Evolutionary conservation across 2,888 invertebrate genomes (phyloP), one percentile per base, ranked within the genome.

Genomic region (Troilus luridus): DNA sequence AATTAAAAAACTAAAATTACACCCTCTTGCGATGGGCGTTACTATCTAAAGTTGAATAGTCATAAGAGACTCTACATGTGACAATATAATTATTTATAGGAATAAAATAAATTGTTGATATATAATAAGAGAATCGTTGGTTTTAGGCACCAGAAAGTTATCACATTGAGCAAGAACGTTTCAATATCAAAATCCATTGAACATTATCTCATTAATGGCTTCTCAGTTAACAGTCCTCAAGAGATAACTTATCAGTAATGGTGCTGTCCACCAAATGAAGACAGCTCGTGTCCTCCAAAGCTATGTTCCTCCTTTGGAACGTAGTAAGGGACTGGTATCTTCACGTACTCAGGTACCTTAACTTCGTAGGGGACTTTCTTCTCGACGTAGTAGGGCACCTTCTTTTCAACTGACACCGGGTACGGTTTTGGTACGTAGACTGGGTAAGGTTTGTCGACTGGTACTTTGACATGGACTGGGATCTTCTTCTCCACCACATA

Each of bases 341-440:
- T 91, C 8, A 91, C 88, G 56, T 72, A 91, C 58, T 88, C 77
- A 6, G 77, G 88, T 9, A 77, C 88, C n/a, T 91, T 88, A 5
- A 88, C 88, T 58, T 59, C 62, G 7, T 89, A 88, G 24, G 91
- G 91, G 56, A 90, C 81, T 64, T 91, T 91, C 59, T 92, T 92
- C 89, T 91, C 89, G 62, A 92, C 91, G 19, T 90, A 90, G 41
- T 91, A 91, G 56, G 91, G 91, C n/a, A 92, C 92, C 85, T 92
- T 91, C 88, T 92, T 92, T 21, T 91, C 91, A 59, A 92, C 91
- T 62, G 62, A n/a, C 0, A 88, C 95, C 95, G 89, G 97, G 97
- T 8, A 97, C 97, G 93, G 96, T 97, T 67, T 96, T 95, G 21
- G 91, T 11, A 91, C 88, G 72, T 91, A 91, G 88, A 89, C 91